These are phyloP conservation scores for Scrobipalpa atriplicella DNA, from an alignment of 2,888 invertebrate genomes.

Conservation along the genomic window DNA sequence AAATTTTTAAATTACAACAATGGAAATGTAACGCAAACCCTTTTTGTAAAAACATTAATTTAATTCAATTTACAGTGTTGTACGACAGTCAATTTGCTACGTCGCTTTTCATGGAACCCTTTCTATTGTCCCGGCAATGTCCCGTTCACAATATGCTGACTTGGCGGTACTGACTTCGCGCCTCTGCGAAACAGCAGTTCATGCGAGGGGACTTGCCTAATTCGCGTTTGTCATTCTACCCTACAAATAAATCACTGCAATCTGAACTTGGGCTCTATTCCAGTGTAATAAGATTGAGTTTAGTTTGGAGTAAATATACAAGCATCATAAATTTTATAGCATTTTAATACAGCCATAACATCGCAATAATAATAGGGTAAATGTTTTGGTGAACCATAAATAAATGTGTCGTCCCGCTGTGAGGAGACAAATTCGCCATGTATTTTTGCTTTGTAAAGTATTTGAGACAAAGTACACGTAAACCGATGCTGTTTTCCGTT, in stretches of 20 bases:
- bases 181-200: slow-evolving; percentile 64
- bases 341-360: slow-evolving; percentile 81
- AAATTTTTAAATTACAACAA: neutral
- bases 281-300: slow-evolving; percentile 34
- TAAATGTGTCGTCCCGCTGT: slow-evolving; percentile 70
- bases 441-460: slow-evolving; percentile 30
- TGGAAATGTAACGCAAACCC: neutral
- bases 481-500: neutral
- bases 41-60: slow-evolving; percentile 32
- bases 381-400: slow-evolving; percentile 82
- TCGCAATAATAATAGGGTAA: slow-evolving; percentile 80
- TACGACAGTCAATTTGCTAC: slow-evolving; percentile 73
- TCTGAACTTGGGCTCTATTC: slow-evolving; percentile 40
- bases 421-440: slow-evolving; percentile 65
- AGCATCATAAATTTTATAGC: slow-evolving; percentile 80
- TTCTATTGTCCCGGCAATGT: slow-evolving; percentile 53
- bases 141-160: slow-evolving; percentile 74
- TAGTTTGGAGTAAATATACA: slow-evolving; percentile 50
- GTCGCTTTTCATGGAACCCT: slow-evolving; percentile 66
- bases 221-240: slow-evolving; percentile 73
- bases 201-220: slow-evolving; percentile 72
- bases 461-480: slow-evolving; percentile 3
- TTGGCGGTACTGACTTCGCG: slow-evolving; percentile 71
- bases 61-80: slow-evolving; percentile 60
- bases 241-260: slow-evolving; percentile 41